These are phyloP conservation scores for Pteria penguin DNA, from an alignment of 2,888 invertebrate species.

Conservation along the genomic window DNA sequence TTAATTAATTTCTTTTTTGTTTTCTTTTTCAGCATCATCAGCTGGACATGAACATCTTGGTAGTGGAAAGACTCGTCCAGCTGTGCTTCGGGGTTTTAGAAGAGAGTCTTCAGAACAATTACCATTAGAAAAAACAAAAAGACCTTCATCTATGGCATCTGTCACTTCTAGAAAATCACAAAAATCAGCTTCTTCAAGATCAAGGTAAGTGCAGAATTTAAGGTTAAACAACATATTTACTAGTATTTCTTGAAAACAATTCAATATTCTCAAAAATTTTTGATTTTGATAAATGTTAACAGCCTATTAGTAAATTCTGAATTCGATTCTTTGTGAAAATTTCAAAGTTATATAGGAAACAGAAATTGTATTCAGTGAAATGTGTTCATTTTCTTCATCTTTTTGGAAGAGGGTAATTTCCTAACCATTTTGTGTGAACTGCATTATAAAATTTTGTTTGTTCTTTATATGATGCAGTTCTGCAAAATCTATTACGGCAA, in stretches of 20 bases:
- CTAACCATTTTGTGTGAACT: background rate
- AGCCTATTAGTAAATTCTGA: too few species aligned
- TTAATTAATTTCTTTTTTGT: background rate
- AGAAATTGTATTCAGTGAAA: too few species aligned
- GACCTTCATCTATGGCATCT: constrained; percentile 51
- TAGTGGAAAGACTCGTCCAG: constrained; percentile 52
- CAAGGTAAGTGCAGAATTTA: background rate
- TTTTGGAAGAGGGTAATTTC: background rate
- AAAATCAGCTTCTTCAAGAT: background rate
- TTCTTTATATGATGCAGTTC: background rate
- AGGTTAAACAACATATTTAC: too few species aligned
- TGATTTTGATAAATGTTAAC: too few species aligned
- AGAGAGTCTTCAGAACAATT: constrained; percentile 51
- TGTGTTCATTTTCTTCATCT: too few species aligned
- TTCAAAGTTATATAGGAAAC: too few species aligned
- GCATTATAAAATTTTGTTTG: background rate
- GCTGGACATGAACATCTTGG: constrained; percentile 53
- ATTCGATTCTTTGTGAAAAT: too few species aligned
- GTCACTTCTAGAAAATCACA: background rate
- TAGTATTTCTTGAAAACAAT: too few species aligned
- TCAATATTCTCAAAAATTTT: too few species aligned
- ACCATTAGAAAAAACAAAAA: constrained; percentile 30
- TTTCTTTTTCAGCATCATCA: constrained; percentile 50
- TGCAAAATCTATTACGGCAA: constrained; percentile 24
- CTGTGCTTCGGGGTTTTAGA: constrained; percentile 57